Percentiles rank a stretch among this genome's conserved stretches.
Conservation (phyloP, 2,113 vertebrate genomes). For the Ictalurus furcatus region DNA sequence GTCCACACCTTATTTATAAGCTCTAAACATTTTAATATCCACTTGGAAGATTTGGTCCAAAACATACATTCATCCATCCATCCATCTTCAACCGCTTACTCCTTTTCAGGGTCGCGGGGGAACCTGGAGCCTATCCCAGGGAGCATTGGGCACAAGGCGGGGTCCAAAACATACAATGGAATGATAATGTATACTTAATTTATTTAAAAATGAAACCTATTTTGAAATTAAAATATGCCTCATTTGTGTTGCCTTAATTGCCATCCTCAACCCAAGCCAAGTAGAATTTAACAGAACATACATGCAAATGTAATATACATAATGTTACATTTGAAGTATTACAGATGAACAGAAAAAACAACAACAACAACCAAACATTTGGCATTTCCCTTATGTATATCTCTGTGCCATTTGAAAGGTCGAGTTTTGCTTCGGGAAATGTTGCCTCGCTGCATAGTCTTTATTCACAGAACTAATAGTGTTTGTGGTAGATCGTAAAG, state of each 20-base stretch:
- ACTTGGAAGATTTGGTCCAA: neutral
- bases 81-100: too few species aligned
- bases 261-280: neutral
- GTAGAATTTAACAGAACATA: neutral
- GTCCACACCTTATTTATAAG: neutral
- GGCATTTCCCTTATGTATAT: neutral
- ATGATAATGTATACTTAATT: neutral
- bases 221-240: neutral
- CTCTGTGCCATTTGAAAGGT: neutral
- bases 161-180: neutral
- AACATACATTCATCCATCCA: neutral
- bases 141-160: too few species aligned
- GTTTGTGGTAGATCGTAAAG: neutral
- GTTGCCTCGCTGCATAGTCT: neutral
- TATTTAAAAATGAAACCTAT: neutral
- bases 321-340: conserved; percentile 3
- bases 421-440: conserved; percentile 4
- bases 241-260: neutral
- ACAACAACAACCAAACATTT: neutral
- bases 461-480: neutral
- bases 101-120: too few species aligned
- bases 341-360: neutral
- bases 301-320: neutral
- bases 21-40: neutral
- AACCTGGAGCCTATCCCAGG: too few species aligned